Percentiles rank a stretch among this genome's conserved stretches.
Evolutionary conservation across 2,113 vertebrate species (phyloP).

Genomic region (Formicarius rufipectus): DNA sequence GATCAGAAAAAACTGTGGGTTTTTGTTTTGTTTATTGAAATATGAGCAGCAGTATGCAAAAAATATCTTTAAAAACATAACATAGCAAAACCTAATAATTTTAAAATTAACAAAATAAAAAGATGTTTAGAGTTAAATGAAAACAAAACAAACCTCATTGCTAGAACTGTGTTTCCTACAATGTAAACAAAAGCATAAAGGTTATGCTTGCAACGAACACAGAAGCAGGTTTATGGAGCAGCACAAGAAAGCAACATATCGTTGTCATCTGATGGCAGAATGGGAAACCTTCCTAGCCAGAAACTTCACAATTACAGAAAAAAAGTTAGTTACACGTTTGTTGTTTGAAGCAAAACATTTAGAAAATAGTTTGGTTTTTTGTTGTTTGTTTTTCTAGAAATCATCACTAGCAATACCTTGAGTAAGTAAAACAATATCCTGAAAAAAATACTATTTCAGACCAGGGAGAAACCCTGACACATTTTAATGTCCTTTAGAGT

Average conservation of each 20-base stretch:
- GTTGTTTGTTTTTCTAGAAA: not conserved
- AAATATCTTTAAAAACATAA: slow-evolving; percentile 75
- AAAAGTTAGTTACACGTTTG: not conserved
- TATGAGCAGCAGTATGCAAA: slow-evolving; percentile 77
- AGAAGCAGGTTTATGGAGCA: slow-evolving; percentile 65
- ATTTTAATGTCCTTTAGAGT: not conserved
- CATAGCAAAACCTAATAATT: slow-evolving; percentile 71
- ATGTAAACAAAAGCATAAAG: slow-evolving; percentile 68
- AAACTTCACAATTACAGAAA: not conserved
- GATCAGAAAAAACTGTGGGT: not conserved
- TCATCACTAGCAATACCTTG: not conserved
- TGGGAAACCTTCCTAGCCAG: slow-evolving; percentile 9
- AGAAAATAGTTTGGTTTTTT: not conserved
- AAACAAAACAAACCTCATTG: slow-evolving; percentile 25
- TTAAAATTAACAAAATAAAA: slow-evolving; percentile 71
- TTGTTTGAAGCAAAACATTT: not conserved
- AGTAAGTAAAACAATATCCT: not conserved
- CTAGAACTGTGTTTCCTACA: slow-evolving; percentile 67
- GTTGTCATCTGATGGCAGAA: slow-evolving; percentile 17
- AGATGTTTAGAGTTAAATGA: slow-evolving; percentile 62
- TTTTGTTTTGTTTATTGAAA: slow-evolving; percentile 76
- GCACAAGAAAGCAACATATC: slow-evolving; percentile 42
- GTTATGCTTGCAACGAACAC: slow-evolving; percentile 58
- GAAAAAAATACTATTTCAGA: not conserved
- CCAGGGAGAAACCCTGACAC: not conserved